Base-by-base conservation (phyloP, 1,140 invertebrate genomes). In the Drosophila pallidifrons region DNA sequence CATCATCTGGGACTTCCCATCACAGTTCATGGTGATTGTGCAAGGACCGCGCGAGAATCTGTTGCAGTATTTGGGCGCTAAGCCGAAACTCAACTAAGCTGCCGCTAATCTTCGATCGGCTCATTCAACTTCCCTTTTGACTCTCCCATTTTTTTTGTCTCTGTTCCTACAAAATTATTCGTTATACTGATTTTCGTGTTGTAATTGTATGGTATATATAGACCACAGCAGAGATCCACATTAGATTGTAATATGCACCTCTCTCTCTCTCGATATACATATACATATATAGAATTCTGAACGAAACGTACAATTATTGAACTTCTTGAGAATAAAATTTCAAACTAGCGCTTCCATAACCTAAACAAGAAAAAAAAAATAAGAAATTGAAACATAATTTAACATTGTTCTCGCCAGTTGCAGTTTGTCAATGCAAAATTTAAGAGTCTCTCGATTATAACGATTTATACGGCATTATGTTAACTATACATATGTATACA, bases 1-100 rank as follows among this genome's bases (percentile, higher is more conserved):
- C 8, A 96, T 97, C 32, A 95, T 97, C 63, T 94, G 96, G 83
- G 97, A 98, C 93, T 97, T 98, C 93, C 96, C 96, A 32, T 95
- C 95, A 52, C 96, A 97, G 91, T 94, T 96, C 78, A 93, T 98
- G 71, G 93, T 97, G 72, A 96, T 98, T 55, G 94, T 95, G 66
- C 94, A 94, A 77, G 93, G 92, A 80, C 68, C 88, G 20, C 89
- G 76, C 7, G 77, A 90, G n/a, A 79, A 83, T 76, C 51, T 92
- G 2, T 61, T 65, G 30, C 73, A 92, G 64, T 71, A 81, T 54
- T 76, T 92, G 52, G 60, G 59, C 55, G 47, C 16, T 49, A 75
- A 82, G 54, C 81, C 81, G n/a, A 88, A 88, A 54, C 49, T 35
- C 15, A 79, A 89, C 46, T 89, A 88, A 41, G 30, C 10, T 10